phyloP scores from a whole-genome alignment of 2,888 invertebrate species.

The Metalampra italica region DNA sequence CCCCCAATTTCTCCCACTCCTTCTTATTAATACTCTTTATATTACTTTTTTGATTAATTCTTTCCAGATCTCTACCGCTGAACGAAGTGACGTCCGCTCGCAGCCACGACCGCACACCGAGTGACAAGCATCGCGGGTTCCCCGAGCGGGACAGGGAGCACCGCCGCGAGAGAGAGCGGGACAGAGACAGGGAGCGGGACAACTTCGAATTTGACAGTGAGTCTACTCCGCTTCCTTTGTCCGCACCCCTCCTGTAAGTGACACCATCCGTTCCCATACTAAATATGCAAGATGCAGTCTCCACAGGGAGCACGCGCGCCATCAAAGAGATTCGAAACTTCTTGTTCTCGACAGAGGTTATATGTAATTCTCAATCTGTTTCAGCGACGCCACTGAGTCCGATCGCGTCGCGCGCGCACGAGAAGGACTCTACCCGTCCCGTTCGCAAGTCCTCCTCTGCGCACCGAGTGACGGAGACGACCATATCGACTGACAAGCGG shows the following conservation, averaged over 20 bases:
- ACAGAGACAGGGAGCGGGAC: constrained; percentile 29
- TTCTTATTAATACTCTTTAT: too few species aligned
- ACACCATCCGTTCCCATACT: too few species aligned
- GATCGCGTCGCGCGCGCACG: constrained; percentile 38
- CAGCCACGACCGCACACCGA: constrained; percentile 69
- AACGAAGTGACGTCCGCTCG: constrained; percentile 60
- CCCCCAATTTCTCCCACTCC: too few species aligned
- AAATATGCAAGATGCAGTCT: too few species aligned
- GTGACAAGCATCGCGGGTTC: constrained; percentile 59
- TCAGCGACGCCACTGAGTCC: constrained; percentile 61
- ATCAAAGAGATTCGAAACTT: too few species aligned
- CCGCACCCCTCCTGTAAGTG: too few species aligned
- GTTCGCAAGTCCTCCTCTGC: constrained; percentile 66
- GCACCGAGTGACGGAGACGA: constrained; percentile 33
- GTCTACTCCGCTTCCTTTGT: too few species aligned
- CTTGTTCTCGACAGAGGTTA: too few species aligned
- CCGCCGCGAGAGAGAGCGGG: constrained; percentile 57
- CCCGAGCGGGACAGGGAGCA: constrained; percentile 62
- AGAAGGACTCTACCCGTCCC: constrained; percentile 45
- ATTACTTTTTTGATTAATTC: constrained; percentile 3
- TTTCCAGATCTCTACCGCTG: constrained; percentile 62
- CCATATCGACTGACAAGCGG: constrained; percentile 75
- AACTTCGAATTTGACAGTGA: constrained; percentile 60
- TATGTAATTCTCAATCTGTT: constrained; percentile 1
- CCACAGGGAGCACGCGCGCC: too few species aligned